Conservation (phyloP, 1,140 invertebrate genomes). For the Apis florea region DNA sequence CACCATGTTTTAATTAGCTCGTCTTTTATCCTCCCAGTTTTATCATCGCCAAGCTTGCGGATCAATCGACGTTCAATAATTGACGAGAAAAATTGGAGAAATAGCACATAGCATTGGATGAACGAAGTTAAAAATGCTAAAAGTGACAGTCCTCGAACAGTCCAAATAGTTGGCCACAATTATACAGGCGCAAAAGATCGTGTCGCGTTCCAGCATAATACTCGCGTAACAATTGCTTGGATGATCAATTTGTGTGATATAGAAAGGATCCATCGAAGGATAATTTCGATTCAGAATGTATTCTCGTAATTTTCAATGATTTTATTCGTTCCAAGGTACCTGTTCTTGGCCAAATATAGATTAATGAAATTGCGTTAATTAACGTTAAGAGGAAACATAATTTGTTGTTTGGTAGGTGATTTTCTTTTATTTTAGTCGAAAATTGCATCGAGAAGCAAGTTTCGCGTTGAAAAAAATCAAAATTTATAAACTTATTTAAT, state of each 20-base stretch:
- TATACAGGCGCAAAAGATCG: conserved; percentile 20
- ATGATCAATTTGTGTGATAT: conserved; percentile 19
- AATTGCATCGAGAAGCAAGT: not conserved
- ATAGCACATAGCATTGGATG: not conserved
- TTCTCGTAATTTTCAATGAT: not conserved
- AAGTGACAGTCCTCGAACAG: not conserved
- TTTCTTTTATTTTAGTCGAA: not conserved
- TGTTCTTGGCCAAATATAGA: conserved; percentile 21
- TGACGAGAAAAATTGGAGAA: not conserved
- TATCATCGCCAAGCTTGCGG: not conserved
- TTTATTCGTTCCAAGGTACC: not conserved
- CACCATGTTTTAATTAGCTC: not conserved
- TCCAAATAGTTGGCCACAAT: not conserved
- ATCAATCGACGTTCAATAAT: not conserved
- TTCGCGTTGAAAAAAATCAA: conserved; percentile 30
- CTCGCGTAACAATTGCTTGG: conserved; percentile 43
- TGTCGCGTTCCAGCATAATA: conserved; percentile 44
- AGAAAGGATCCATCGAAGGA: not conserved
- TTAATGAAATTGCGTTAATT: not conserved
- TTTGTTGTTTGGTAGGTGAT: not conserved
- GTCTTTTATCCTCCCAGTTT: not conserved
- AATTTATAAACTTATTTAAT: conserved; percentile 15
- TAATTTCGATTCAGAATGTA: not conserved
- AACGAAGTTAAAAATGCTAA: not conserved
- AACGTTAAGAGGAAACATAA: not conserved